Base-by-base conservation (phyloP, 2,888 invertebrate genomes). In the Celastrina argiolus region DNA sequence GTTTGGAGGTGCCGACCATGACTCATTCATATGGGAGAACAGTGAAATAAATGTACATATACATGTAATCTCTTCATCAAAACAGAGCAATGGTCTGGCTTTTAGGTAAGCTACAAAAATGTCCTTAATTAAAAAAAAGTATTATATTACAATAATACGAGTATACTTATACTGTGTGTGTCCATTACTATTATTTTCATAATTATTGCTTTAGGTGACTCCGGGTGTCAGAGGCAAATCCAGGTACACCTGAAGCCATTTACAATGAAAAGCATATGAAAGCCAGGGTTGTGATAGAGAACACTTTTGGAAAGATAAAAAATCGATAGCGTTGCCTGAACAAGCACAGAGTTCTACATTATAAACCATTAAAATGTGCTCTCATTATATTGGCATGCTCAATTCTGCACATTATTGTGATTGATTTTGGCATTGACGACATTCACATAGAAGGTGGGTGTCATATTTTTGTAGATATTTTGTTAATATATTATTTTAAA, bases 1-100 rank as follows among this genome's bases (percentile, higher is more conserved):
- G 58, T 71, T 65, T 70, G 71, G 71, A 18, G 72, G 70, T 26
- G 70, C 71, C 10, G 67, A 39, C 18, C 70, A 71, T 61, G 70
- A 71, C 39, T 65, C 69, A 2, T 71, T 70, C 66, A 69, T 70
- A 16, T 72, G 72, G 71, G 65, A 69, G 36, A 68, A 71, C 34
- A 70, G 69, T 26, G n/a, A n/a, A n/a, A n/a, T n/a, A n/a, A 2
- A 63, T 12, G 10, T 68, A 68, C 42, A 8, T 1, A 14, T 70
- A 67, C 45, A 67, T 70, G 45, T 58, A 67, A 51, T 42, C 12
- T 7, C 28, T 70, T 18, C 64, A 71, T 34, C 56, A 61, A 58
- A 22, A 69, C 58, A 66, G 18, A 16, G 63, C 18, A 22, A 63
- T 8, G 7, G 61, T 63, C 10, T 63, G 39, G 63, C 18, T 63